A percentile compares a stretch with the other conserved stretches of the same genome.
These are phyloP conservation scores for Charina bottae DNA, from an alignment of 2,113 vertebrate genomes.

Conservation along the genomic window DNA sequence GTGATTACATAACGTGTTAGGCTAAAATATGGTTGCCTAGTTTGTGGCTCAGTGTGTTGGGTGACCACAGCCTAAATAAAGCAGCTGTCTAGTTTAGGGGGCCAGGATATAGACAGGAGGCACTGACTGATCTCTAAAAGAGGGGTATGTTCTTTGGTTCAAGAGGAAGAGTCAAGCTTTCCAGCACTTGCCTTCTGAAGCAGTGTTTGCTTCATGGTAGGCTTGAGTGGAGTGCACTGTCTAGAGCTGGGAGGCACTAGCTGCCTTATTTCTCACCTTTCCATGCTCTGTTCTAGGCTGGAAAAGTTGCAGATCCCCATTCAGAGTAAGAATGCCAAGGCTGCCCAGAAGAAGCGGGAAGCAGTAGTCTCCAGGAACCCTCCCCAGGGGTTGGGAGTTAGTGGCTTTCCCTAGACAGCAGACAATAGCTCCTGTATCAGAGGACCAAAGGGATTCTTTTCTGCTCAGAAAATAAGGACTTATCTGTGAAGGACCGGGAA, in stretches of 20 bases:
- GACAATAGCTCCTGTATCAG: background rate
- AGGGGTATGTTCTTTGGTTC: background rate
- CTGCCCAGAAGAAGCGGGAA: conserved; percentile 2
- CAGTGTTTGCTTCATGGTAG: background rate
- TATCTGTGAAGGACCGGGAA: background rate
- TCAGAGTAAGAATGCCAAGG: conserved; percentile 15
- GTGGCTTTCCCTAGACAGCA: background rate
- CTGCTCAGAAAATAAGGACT: background rate
- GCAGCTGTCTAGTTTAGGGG: too few relatives aligned
- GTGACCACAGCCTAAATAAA: background rate
- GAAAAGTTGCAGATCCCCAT: background rate
- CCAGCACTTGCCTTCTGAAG: background rate
- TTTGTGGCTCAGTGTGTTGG: background rate
- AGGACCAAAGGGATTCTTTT: background rate
- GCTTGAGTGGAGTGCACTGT: background rate
- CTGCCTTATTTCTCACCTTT: background rate
- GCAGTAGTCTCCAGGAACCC: background rate
- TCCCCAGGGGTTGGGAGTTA: conserved; percentile 2
- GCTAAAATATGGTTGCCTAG: background rate
- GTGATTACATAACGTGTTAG: background rate
- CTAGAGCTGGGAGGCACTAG: background rate
- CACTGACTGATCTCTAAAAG: background rate
- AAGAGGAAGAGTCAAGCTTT: background rate
- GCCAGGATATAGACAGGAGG: background rate
- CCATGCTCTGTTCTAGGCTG: background rate